These are phyloP conservation scores for Mirza zaza DNA, from an alignment of 2,113 vertebrate genomes.

Conservation along the genomic window DNA sequence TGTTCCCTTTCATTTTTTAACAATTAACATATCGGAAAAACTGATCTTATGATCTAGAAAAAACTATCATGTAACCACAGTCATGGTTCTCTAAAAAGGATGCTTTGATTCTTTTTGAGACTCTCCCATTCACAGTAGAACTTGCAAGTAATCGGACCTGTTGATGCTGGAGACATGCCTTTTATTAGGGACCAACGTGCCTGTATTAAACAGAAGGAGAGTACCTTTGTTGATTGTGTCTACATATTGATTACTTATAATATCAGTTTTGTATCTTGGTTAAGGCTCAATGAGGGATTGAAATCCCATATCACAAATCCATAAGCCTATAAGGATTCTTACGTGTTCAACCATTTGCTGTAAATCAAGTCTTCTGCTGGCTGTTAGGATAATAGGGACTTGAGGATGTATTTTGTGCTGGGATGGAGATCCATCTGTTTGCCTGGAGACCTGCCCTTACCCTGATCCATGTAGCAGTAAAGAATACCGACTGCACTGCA, in stretches of 20 bases:
- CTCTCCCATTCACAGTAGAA: background rate
- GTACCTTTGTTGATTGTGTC: background rate
- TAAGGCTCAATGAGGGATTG: background rate
- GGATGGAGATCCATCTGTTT: background rate
- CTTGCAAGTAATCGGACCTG: background rate
- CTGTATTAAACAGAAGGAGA: background rate
- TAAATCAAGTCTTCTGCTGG: background rate
- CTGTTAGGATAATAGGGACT: background rate
- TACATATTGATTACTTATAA: background rate
- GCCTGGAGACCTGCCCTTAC: background rate
- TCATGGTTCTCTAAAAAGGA: background rate
- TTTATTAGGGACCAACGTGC: background rate
- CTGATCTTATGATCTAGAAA: background rate
- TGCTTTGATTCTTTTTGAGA: background rate
- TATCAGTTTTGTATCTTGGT: background rate
- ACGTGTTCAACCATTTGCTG: background rate
- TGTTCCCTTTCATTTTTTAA: background rate
- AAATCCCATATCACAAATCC: background rate
- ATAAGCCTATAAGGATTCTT: background rate
- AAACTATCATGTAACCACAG: background rate
- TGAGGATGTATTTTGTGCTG: background rate
- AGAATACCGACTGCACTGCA: background rate
- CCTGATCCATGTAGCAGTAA: background rate
- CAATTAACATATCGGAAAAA: background rate
- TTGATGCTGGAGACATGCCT: background rate